phyloP scores from a whole-genome alignment of 2,113 vertebrate genomes.

The Mesoclemmys tuberculata region DNA sequence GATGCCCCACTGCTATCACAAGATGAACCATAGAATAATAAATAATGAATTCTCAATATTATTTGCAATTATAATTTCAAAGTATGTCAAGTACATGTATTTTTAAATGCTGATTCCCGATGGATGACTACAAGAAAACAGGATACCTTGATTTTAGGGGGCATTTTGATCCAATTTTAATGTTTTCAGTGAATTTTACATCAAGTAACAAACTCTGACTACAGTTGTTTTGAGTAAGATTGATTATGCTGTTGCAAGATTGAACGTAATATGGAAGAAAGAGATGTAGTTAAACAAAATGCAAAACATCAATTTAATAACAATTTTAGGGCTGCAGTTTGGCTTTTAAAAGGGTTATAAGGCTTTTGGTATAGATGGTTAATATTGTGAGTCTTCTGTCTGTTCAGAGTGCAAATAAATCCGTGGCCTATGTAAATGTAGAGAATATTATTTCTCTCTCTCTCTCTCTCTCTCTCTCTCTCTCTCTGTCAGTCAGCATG shows the following conservation, averaged over 20 bases:
- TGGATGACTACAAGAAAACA: fast-evolving
- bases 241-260: not conserved
- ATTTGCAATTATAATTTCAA: constrained; percentile 1
- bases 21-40: not conserved
- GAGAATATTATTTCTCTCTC: not conserved
- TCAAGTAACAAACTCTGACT: not conserved
- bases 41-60: not conserved
- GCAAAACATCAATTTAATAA: not conserved
- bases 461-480: not conserved
- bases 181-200: not conserved
- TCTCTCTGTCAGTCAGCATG: not conserved
- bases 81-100: not conserved
- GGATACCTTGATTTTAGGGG: not conserved
- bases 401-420: not conserved
- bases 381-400: not conserved
- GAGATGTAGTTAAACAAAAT: not conserved
- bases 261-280: not conserved
- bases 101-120: fast-evolving
- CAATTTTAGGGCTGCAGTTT: not conserved
- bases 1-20: not conserved
- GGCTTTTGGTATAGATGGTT: not conserved
- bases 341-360: not conserved
- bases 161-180: not conserved
- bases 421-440: not conserved
- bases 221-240: not conserved